Percentiles rank a stretch among this genome's conserved stretches.
Conservation (phyloP, 2,888 invertebrate genomes). For the Drosophila pegasa region DNA sequence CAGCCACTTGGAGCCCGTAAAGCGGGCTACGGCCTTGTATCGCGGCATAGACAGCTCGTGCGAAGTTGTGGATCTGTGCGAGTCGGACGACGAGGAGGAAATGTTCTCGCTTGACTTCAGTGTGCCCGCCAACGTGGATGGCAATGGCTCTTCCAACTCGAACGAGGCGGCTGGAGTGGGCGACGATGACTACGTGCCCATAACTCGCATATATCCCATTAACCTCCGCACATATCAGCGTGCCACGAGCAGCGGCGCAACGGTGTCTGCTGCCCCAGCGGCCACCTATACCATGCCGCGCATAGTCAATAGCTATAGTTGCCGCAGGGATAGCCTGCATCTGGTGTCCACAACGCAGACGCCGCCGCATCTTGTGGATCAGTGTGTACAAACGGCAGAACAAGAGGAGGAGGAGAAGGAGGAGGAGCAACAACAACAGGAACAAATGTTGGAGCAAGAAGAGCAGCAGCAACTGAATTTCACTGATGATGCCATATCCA, state of each 20-base stretch:
- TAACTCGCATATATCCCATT: slow-evolving; percentile 65
- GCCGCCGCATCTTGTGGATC: slow-evolving; percentile 62
- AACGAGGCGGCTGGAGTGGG: slow-evolving; percentile 38
- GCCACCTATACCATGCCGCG: slow-evolving; percentile 59
- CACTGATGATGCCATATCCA: slow-evolving; percentile 34
- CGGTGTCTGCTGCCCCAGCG: slow-evolving; percentile 3
- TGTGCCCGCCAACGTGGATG: slow-evolving; percentile 69
- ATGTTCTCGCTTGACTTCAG: slow-evolving; percentile 70
- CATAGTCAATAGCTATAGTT: slow-evolving; percentile 72
- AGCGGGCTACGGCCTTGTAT: slow-evolving; percentile 62
- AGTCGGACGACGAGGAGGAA: slow-evolving; percentile 69
- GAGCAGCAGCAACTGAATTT: background rate
- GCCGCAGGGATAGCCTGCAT: slow-evolving; percentile 70
- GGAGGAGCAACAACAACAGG: slow-evolving; percentile 14
- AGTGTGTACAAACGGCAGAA: slow-evolving; percentile 63
- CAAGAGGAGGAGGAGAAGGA: slow-evolving; percentile 26
- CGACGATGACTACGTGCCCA: slow-evolving; percentile 58
- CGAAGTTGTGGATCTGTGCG: slow-evolving; percentile 66
- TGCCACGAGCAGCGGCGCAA: slow-evolving; percentile 41
- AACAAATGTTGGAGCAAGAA: background rate
- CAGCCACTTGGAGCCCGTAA: slow-evolving; percentile 61
- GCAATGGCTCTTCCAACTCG: slow-evolving; percentile 39
- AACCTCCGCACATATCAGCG: slow-evolving; percentile 71
- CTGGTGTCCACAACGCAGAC: slow-evolving; percentile 66
- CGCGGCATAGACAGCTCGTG: slow-evolving; percentile 63